Conservation (phyloP, 2,888 invertebrate species). For the Scaptomyza caliginosa region DNA sequence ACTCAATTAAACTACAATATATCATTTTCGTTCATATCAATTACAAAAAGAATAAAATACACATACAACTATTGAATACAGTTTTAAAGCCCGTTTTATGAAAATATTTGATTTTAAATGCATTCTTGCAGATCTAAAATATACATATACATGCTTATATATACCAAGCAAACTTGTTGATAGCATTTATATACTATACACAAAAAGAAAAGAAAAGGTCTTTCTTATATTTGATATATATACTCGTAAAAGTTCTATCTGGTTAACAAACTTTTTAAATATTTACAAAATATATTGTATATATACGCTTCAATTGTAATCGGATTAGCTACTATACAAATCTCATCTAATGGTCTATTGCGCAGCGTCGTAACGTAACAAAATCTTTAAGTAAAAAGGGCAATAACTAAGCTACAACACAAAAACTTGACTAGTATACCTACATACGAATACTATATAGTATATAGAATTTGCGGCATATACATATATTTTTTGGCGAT, state of each 20-base stretch:
- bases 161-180: conserved; percentile 43
- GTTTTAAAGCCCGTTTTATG: conserved; percentile 48
- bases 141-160: conserved; percentile 8
- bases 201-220: conserved; percentile 4
- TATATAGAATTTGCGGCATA: conserved; percentile 25
- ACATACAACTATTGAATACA: conserved; percentile 5
- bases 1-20: conserved; percentile 45
- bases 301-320: conserved; percentile 72
- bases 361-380: conserved; percentile 46
- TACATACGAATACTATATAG: conserved; percentile 5
- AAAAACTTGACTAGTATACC: conserved; percentile 56
- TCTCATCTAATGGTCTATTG: conserved; percentile 25
- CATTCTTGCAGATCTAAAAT: conserved; percentile 9
- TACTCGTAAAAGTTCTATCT: conserved; percentile 42
- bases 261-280: conserved; percentile 75
- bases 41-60: conserved; percentile 28
- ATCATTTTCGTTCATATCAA: conserved; percentile 73
- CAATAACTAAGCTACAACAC: conserved; percentile 68
- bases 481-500: conserved; percentile 67
- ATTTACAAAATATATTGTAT: conserved; percentile 78
- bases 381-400: conserved; percentile 54
- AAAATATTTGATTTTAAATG: conserved; percentile 35
- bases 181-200: conserved; percentile 45
- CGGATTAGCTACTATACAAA: conserved; percentile 33
- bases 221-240: conserved; percentile 40